A percentile compares a stretch with the other conserved stretches of the same genome.
Conservation (phyloP, 2,113 vertebrate species). For the Beaufortia kweichowensis region DNA sequence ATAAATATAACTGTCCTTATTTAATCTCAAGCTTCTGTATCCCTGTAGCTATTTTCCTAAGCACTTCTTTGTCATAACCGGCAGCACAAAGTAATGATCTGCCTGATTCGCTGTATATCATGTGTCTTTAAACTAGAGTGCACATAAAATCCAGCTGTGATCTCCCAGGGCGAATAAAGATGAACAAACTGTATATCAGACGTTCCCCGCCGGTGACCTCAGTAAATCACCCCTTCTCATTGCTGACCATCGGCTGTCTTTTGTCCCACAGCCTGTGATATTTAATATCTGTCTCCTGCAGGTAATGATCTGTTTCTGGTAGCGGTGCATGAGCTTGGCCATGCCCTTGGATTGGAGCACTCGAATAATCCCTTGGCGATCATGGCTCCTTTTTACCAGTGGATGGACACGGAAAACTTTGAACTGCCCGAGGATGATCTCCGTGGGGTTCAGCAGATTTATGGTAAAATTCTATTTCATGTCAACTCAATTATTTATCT, state of each 20-base stretch:
- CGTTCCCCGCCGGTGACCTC: background rate
- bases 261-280: background rate
- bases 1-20: slow-evolving; percentile 13
- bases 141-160: slow-evolving; percentile 30
- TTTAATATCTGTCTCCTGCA: slow-evolving; percentile 57
- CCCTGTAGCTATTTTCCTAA: background rate
- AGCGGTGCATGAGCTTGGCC: slow-evolving; percentile 91
- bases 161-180: slow-evolving; percentile 20
- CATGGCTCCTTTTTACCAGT: slow-evolving; percentile 99
- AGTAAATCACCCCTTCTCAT: slow-evolving; percentile 29
- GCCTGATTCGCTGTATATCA: slow-evolving; percentile 2
- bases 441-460: slow-evolving; percentile 92
- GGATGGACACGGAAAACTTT: slow-evolving; percentile 97
- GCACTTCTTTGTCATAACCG: background rate
- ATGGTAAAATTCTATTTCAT: slow-evolving; percentile 76
- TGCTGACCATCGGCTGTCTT: slow-evolving; percentile 27
- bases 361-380: slow-evolving; percentile 94
- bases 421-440: slow-evolving; percentile 91
- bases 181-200: background rate
- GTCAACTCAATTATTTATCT: too few relatives aligned
- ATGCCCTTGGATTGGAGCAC: slow-evolving; percentile 92
- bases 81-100: background rate
- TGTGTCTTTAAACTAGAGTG: slow-evolving; percentile 19
- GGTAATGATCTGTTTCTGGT: slow-evolving; percentile 96
- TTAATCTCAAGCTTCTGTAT: background rate